These are phyloP conservation scores for Eulithis prunata DNA, from an alignment of 2,888 invertebrate genomes.

Conservation along the genomic window DNA sequence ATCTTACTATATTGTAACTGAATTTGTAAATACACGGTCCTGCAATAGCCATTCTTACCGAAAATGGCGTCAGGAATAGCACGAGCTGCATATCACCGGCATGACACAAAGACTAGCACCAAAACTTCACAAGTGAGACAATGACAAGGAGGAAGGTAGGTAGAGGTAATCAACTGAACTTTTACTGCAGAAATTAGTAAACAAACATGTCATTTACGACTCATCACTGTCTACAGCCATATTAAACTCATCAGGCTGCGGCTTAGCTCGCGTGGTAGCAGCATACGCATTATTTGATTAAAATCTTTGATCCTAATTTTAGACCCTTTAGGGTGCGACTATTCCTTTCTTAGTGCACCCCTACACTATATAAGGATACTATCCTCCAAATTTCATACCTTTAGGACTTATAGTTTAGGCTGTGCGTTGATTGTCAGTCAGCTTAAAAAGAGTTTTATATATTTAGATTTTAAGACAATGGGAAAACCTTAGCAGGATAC, in stretches of 20 bases:
- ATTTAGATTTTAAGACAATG: conserved; percentile 25
- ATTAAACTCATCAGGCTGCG: conserved; percentile 19
- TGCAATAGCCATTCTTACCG: not conserved
- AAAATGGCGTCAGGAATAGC: not conserved
- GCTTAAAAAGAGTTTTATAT: not conserved
- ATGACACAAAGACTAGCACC: not conserved
- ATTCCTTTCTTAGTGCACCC: too few relatives aligned
- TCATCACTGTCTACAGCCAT: conserved; percentile 24
- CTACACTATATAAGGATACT: too few relatives aligned
- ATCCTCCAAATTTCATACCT: too few relatives aligned
- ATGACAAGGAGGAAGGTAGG: conserved; percentile 1
- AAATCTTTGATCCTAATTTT: too few relatives aligned
- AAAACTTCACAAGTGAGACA: not conserved
- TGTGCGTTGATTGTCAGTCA: too few relatives aligned
- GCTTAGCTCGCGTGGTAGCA: too few relatives aligned
- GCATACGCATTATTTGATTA: too few relatives aligned
- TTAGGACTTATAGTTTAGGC: too few relatives aligned
- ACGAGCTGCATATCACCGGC: not conserved
- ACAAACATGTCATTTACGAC: conserved; percentile 29
- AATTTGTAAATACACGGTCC: not conserved
- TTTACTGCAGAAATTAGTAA: conserved; percentile 43
- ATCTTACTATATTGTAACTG: too few relatives aligned
- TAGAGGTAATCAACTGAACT: conserved; percentile 46
- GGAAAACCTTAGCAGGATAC: conserved; percentile 13
- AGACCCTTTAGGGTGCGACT: too few relatives aligned